A percentile compares a stretch with the other conserved stretches of the same genome.
Evolutionary conservation across 2,888 invertebrate species (phyloP).

Genomic region (Toxonevra muliebris): DNA sequence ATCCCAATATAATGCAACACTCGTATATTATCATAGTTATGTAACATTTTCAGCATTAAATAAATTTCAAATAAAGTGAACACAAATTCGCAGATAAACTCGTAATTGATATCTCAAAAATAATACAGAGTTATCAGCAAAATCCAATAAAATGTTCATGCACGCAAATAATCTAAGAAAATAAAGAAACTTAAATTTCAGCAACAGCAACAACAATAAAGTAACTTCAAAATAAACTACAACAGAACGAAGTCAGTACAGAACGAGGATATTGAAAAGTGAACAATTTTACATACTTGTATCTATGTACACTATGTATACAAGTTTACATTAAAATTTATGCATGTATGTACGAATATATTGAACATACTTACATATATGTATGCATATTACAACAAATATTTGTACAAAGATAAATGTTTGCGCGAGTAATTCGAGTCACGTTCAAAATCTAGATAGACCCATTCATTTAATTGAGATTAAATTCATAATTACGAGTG

Average conservation of each 20-base stretch:
- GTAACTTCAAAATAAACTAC: too few relatives aligned
- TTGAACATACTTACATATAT: neutral
- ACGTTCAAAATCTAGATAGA: conserved; percentile 53
- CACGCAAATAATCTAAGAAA: conserved; percentile 47
- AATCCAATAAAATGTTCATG: conserved; percentile 28
- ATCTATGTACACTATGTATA: neutral
- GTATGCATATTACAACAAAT: neutral
- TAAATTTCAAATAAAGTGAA: too few relatives aligned
- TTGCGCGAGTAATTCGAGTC: conserved; percentile 28
- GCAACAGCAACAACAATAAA: too few relatives aligned
- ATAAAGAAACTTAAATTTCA: conserved; percentile 3
- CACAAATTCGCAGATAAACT: conserved; percentile 6
- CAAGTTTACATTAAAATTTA: conserved; percentile 16
- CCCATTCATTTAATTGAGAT: conserved; percentile 59
- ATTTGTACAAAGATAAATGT: too few relatives aligned
- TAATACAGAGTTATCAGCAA: conserved; percentile 26
- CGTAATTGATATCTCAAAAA: conserved; percentile 33
- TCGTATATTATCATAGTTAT: too few relatives aligned
- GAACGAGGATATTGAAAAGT: too few relatives aligned
- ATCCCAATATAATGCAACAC: conserved; percentile 28
- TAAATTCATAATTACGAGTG: conserved; percentile 65
- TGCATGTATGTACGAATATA: conserved; percentile 29
- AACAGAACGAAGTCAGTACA: too few relatives aligned
- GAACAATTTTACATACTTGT: too few relatives aligned
- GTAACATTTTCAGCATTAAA: too few relatives aligned